phyloP scores from a whole-genome alignment of 2,797 vertebrate genomes.

The Bucorvus abyssinicus region DNA sequence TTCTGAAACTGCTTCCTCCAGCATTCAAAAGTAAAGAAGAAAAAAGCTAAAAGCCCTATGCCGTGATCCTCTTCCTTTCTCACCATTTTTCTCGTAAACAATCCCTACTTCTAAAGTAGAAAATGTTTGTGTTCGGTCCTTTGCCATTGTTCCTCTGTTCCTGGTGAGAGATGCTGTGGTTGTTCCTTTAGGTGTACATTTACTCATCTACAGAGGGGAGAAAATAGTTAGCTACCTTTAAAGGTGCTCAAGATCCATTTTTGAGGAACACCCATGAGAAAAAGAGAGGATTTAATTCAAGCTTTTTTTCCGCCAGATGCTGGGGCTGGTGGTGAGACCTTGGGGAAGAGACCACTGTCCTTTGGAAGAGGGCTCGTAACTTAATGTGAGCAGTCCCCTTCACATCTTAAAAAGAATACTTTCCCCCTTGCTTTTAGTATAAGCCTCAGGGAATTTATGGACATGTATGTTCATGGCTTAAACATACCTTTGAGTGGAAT shows the following conservation, averaged over 20 bases:
- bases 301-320: background rate
- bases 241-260: background rate
- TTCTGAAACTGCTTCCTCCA: background rate
- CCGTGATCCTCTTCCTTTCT: background rate
- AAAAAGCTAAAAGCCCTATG: background rate
- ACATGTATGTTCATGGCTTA: accelerated
- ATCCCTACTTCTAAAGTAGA: background rate
- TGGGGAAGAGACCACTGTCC: background rate
- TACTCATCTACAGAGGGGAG: background rate
- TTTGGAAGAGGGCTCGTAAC: background rate
- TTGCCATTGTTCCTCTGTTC: accelerated
- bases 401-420: background rate
- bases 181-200: background rate
- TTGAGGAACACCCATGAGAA: background rate
- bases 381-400: background rate
- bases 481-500: background rate
- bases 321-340: background rate
- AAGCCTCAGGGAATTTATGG: background rate
- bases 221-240: background rate
- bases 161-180: background rate
- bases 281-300: background rate
- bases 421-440: background rate
- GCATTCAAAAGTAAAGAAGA: background rate
- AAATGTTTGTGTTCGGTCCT: background rate
- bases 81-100: background rate